phyloP scores from a whole-genome alignment of 2,888 invertebrate species.

The Eupithecia dodoneata region DNA sequence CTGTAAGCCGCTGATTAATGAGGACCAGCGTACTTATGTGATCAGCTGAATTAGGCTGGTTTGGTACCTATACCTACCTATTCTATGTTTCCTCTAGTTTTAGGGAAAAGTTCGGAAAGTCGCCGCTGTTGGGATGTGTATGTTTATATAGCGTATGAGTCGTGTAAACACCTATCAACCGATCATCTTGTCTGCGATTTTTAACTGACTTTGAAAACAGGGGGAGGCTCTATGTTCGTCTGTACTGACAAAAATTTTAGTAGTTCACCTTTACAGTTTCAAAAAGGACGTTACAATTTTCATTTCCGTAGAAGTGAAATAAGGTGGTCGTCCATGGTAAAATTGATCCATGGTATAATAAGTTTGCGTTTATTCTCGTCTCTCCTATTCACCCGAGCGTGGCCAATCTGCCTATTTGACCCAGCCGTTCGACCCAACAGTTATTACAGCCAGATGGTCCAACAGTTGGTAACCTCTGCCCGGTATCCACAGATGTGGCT shows the following conservation, averaged over 20 bases:
- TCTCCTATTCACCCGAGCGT: conserved; percentile 15
- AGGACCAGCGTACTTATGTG: not conserved
- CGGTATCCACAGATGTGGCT: conserved; percentile 20
- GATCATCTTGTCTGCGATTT: not conserved
- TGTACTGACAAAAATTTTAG: no score
- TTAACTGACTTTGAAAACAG: not conserved
- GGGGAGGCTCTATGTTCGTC: no score
- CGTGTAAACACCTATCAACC: no score
- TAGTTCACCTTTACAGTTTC: not conserved
- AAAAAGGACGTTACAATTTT: not conserved
- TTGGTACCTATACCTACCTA: not conserved
- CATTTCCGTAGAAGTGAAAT: not conserved
- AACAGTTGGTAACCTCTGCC: conserved; percentile 30
- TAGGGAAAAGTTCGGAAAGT: not conserved
- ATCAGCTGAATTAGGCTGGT: not conserved
- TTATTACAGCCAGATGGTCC: conserved; percentile 25
- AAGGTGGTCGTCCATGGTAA: not conserved
- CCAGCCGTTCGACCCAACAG: conserved; percentile 26
- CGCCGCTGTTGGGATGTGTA: not conserved
- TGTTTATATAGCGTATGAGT: not conserved
- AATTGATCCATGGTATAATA: not conserved
- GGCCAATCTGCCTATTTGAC: conserved; percentile 31
- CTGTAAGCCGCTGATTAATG: conserved; percentile 41
- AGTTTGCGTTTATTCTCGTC: not conserved
- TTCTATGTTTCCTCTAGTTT: not conserved